These are phyloP conservation scores for Emydura subglobosa DNA, from an alignment of 2,113 vertebrate species.

Conservation along the genomic window DNA sequence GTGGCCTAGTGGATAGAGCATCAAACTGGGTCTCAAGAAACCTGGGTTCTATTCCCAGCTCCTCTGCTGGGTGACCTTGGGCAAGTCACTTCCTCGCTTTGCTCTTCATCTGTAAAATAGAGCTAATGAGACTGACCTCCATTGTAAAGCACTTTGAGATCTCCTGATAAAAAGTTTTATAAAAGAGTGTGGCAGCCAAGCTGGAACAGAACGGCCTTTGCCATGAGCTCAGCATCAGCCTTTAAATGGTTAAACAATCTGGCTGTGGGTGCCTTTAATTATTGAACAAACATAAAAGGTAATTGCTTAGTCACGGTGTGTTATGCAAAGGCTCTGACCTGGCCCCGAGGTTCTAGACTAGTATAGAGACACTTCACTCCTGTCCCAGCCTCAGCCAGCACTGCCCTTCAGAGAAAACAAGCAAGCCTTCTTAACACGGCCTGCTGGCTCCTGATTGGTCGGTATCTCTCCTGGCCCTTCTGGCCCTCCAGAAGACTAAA, in stretches of 20 bases:
- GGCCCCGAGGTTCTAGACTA: not conserved
- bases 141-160: not conserved
- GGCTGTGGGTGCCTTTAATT: not conserved
- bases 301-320: not conserved
- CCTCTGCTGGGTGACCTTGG: not conserved
- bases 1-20: not conserved
- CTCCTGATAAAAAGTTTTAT: not conserved
- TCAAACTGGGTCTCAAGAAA: not conserved
- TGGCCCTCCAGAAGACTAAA: not conserved
- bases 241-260: not conserved
- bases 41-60: not conserved
- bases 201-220: no score
- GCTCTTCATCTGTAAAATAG: not conserved
- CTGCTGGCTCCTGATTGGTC: not conserved
- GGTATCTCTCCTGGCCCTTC: not conserved
- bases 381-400: not conserved
- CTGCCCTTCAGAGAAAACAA: not conserved
- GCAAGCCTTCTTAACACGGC: not conserved
- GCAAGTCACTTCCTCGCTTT: not conserved
- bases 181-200: not conserved
- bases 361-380: not conserved
- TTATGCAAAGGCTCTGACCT: not conserved
- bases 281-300: not conserved
- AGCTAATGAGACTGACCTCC: not conserved
- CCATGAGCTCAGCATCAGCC: not conserved